Percentiles rank a stretch among this genome's conserved stretches.
phyloP scores from a whole-genome alignment of 2,888 invertebrate genomes.

The Gymnoscelis rufifasciata region DNA sequence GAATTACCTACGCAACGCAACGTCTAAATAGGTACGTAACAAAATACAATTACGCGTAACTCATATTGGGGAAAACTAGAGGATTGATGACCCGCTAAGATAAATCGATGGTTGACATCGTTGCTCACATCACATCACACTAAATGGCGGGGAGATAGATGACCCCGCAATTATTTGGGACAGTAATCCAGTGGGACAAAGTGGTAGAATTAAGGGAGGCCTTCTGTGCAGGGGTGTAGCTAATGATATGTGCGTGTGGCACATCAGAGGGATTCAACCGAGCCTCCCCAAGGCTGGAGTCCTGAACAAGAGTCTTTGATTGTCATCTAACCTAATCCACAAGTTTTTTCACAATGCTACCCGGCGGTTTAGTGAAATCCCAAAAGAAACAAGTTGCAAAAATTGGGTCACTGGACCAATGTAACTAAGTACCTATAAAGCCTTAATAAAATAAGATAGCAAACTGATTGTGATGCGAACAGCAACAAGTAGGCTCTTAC shows the following conservation, averaged over 20 bases:
- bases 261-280: not conserved
- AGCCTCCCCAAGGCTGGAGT: constrained; percentile 1
- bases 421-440: not conserved
- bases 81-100: constrained; percentile 29
- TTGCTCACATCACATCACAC: constrained; percentile 19
- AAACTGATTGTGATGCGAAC: no score
- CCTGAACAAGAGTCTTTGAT: constrained; percentile 27
- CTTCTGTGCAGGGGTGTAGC: not conserved
- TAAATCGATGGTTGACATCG: constrained; percentile 30
- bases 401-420: constrained; percentile 46
- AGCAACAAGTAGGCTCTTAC: no score
- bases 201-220: constrained; percentile 12
- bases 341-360: constrained; percentile 32
- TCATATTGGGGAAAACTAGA: constrained; percentile 20
- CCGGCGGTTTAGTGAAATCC: constrained; percentile 39
- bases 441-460: no score
- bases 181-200: constrained; percentile 29
- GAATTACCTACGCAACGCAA: constrained; percentile 21
- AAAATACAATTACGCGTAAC: constrained; percentile 17
- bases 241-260: constrained; percentile 4
- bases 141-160: constrained; percentile 33
- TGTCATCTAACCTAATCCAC: constrained; percentile 21
- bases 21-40: not conserved
- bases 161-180: constrained; percentile 27
- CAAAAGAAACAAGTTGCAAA: constrained; percentile 37